phyloP scores from a whole-genome alignment of 2,113 vertebrate species.

The Pygoscelis antarcticus region DNA sequence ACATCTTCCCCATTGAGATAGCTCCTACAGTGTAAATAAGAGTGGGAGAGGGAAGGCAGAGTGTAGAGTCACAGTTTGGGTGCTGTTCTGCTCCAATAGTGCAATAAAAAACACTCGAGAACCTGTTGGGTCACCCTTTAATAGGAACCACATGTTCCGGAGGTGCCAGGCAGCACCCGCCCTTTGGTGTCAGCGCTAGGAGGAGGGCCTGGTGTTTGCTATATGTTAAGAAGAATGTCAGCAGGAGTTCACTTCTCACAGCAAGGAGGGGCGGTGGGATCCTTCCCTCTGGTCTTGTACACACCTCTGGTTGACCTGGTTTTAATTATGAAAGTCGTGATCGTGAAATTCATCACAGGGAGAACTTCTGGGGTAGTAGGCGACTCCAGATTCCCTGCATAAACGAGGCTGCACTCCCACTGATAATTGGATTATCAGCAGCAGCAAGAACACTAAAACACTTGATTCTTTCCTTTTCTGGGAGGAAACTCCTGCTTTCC shows the following conservation, averaged over 20 bases:
- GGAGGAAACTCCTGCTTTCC: background rate
- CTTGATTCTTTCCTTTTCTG: background rate
- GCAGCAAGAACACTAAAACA: background rate
- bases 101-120: background rate
- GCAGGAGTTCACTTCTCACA: background rate
- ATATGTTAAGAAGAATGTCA: accelerated
- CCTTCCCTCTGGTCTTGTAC: background rate
- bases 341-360: background rate
- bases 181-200: accelerated
- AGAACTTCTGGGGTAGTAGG: background rate
- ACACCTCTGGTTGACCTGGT: background rate
- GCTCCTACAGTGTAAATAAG: background rate
- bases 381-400: background rate
- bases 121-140: background rate
- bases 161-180: background rate
- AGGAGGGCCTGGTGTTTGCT: background rate
- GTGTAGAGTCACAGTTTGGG: background rate
- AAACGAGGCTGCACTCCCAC: background rate
- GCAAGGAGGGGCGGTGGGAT: background rate
- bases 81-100: background rate
- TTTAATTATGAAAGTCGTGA: background rate
- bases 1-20: accelerated
- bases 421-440: no score
- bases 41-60: background rate
- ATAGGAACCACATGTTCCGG: accelerated